phyloP scores from a whole-genome alignment of 2,797 vertebrate genomes.

The Channa striata region DNA sequence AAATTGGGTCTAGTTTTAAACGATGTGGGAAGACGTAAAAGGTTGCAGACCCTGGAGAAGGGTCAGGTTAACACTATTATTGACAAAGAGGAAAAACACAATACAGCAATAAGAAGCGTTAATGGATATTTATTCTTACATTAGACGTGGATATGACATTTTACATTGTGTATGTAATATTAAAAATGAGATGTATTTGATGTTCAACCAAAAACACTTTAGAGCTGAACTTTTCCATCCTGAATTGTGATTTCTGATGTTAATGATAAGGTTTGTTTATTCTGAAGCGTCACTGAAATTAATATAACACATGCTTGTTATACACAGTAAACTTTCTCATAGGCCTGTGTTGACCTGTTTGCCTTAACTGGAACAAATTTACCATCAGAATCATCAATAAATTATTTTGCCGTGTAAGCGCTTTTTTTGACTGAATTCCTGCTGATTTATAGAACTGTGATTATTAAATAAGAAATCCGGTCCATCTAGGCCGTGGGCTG shows the following conservation, averaged over 20 bases:
- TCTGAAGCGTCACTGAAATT: constrained; percentile 67
- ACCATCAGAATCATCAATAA: too few relatives aligned
- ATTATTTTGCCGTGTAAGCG: too few relatives aligned
- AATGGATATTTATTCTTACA: background rate
- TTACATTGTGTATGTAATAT: background rate
- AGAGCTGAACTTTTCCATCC: constrained; percentile 11
- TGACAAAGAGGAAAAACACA: constrained; percentile 40
- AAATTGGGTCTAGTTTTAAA: constrained; percentile 5
- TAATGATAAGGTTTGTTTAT: constrained; percentile 59
- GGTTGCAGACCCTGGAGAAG: constrained; percentile 16
- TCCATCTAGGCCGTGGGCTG: too few relatives aligned
- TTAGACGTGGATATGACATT: constrained; percentile 4
- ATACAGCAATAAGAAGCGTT: constrained; percentile 11
- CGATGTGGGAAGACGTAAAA: constrained; percentile 35
- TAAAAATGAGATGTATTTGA: background rate
- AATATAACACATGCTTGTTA: constrained; percentile 70
- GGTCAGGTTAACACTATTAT: constrained; percentile 54
- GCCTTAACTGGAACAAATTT: constrained; percentile 68
- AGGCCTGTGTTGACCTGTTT: constrained; percentile 71
- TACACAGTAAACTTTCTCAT: constrained; percentile 45
- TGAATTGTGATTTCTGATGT: constrained; percentile 59
- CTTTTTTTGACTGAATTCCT: too few relatives aligned
- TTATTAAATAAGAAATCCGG: too few relatives aligned
- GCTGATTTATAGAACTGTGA: too few relatives aligned
- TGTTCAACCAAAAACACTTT: constrained; percentile 9